Evolutionary conservation across 2,888 invertebrate genomes (phyloP).

Genomic region (Pterobdella sp.): DNA sequence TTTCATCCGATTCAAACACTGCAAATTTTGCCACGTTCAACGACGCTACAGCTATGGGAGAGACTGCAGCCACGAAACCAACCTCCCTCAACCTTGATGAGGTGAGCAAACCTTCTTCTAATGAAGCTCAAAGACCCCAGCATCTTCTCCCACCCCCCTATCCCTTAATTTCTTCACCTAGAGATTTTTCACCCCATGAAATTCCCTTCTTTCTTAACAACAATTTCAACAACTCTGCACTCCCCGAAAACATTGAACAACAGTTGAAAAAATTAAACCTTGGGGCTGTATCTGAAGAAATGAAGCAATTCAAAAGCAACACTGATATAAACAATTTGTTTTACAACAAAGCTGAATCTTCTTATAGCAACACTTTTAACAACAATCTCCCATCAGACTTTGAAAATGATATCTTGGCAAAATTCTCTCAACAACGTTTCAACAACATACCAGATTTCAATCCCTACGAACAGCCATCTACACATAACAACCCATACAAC

Average conservation of each 20-base stretch:
- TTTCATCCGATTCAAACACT: constrained; percentile 1
- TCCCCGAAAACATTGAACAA: constrained; percentile 12
- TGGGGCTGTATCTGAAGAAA: neutral
- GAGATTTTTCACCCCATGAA: constrained; percentile 14
- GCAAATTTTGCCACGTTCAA: constrained; percentile 8
- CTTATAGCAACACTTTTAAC: neutral
- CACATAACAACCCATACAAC: neutral
- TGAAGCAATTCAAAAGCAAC: neutral
- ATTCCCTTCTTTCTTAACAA: constrained; percentile 18
- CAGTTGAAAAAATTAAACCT: neutral
- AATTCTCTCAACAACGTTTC: constrained; percentile 9
- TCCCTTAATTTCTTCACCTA: neutral
- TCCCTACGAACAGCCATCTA: neutral
- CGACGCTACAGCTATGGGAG: neutral
- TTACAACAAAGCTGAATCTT: constrained; percentile 15
- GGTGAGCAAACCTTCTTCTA: neutral
- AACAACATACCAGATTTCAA: constrained; percentile 9
- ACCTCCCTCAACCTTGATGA: neutral
- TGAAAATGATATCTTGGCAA: neutral
- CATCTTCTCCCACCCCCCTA: neutral
- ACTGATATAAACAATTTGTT: constrained; percentile 9
- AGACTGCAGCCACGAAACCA: neutral
- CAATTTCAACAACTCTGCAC: neutral
- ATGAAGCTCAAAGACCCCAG: neutral
- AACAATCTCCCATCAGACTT: neutral